phyloP scores from a whole-genome alignment of 2,797 vertebrate species.

The Urosaurus nigricauda region DNA sequence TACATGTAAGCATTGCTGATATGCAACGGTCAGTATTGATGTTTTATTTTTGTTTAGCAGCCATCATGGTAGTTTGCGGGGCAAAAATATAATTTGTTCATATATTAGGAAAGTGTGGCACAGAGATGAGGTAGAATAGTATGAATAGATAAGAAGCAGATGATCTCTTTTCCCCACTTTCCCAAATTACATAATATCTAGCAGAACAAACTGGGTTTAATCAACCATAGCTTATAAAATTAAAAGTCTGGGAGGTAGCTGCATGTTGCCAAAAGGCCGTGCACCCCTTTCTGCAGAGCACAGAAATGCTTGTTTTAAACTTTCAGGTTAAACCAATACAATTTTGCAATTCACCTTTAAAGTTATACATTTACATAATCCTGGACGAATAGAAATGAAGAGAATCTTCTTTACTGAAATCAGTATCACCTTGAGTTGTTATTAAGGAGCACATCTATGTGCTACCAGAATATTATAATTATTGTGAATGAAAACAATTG shows the following conservation, averaged over 20 bases:
- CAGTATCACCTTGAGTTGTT: fast-evolving
- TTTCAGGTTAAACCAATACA: slow-evolving; percentile 79
- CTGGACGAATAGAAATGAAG: slow-evolving; percentile 46
- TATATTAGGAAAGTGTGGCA: slow-evolving; percentile 36
- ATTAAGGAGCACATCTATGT: not conserved
- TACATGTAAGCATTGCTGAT: not conserved
- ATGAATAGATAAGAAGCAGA: slow-evolving; percentile 54
- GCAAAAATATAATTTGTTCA: not conserved
- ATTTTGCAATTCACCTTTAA: slow-evolving; percentile 67
- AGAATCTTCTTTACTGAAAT: not conserved
- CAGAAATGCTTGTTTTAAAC: slow-evolving; percentile 70
- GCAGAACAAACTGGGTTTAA: slow-evolving; percentile 76
- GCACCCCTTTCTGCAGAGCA: slow-evolving; percentile 65
- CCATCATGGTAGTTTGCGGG: slow-evolving; percentile 5
- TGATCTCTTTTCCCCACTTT: slow-evolving; percentile 52
- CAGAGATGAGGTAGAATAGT: slow-evolving; percentile 32
- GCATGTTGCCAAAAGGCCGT: slow-evolving; percentile 72
- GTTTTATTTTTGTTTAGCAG: not conserved
- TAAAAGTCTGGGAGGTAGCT: slow-evolving; percentile 78
- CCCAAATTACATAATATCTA: slow-evolving; percentile 78
- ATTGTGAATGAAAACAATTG: not conserved
- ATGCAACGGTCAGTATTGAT: not conserved
- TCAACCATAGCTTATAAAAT: slow-evolving; percentile 78
- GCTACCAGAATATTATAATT: slow-evolving; percentile 1
- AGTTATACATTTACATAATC: slow-evolving; percentile 71